Percentiles rank a stretch among this genome's conserved stretches.
Evolutionary conservation across 2,797 vertebrate species (phyloP).

Genomic region (Manis javanica): DNA sequence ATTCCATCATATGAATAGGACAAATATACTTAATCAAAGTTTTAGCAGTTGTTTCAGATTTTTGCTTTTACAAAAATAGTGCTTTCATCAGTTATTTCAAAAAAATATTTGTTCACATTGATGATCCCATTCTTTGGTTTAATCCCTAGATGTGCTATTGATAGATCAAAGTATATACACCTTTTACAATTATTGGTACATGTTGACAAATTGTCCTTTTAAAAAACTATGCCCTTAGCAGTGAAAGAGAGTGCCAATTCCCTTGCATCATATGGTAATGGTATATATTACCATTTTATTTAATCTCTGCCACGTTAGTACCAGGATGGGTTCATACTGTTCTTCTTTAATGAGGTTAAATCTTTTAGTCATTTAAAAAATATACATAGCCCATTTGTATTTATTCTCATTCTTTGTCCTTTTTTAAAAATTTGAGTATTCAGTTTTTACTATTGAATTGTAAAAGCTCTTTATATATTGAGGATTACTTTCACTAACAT

Average conservation of each 20-base stretch:
- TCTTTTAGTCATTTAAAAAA: neutral
- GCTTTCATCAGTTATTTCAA: neutral
- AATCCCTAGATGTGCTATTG: neutral
- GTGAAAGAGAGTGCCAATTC: neutral
- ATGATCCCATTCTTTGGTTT: neutral
- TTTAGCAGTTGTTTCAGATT: neutral
- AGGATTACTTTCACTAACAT: neutral
- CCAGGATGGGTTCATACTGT: neutral
- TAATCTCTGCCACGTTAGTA: neutral
- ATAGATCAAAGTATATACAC: neutral
- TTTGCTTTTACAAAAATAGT: neutral
- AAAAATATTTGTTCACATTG: neutral
- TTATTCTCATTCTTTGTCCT: neutral
- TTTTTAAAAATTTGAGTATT: neutral
- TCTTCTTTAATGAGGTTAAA: slow-evolving; percentile 5
- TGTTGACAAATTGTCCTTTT: neutral
- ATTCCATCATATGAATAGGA: neutral
- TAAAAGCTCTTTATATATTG: neutral
- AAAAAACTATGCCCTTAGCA: neutral
- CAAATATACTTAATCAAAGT: neutral
- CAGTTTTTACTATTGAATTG: neutral
- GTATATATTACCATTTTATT: neutral
- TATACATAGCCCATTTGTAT: neutral
- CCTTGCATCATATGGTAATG: neutral
- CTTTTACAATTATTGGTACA: neutral